phyloP scores from a whole-genome alignment of 2,113 vertebrate species.

The Anguilla japonica region DNA sequence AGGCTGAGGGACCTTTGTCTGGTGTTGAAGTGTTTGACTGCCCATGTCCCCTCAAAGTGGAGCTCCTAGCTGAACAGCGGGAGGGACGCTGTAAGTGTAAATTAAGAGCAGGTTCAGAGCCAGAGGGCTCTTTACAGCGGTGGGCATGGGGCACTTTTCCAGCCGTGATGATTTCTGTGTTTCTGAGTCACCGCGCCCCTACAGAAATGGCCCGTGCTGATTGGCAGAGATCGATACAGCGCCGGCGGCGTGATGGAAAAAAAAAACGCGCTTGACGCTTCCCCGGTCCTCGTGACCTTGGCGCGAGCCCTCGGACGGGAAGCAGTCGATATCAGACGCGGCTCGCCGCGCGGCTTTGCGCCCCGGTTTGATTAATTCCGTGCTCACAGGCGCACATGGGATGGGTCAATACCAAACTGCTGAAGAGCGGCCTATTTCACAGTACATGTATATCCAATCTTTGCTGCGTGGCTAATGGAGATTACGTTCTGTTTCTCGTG shows the following conservation, averaged over 20 bases:
- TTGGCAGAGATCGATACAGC: constrained; percentile 12
- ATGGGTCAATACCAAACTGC: not conserved
- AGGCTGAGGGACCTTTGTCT: not conserved
- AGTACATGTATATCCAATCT: not conserved
- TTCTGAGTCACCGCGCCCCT: not conserved
- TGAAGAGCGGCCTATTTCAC: not conserved
- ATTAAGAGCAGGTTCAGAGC: not conserved
- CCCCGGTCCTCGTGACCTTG: constrained; percentile 60
- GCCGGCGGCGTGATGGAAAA: not conserved
- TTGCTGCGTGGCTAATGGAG: not conserved
- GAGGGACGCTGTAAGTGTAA: not conserved
- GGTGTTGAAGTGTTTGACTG: not conserved
- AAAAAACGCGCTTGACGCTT: constrained; percentile 47
- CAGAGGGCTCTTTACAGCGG: not conserved
- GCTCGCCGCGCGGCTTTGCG: not conserved
- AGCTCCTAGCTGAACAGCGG: not conserved
- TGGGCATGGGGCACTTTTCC: not conserved
- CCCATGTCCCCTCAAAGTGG: not conserved
- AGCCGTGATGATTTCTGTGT: not conserved
- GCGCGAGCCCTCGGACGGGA: constrained; percentile 35
- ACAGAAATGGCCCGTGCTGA: not conserved
- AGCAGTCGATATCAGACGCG: constrained; percentile 13
- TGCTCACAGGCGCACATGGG: not conserved
- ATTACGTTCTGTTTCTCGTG: not conserved
- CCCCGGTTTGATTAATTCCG: not conserved